phyloP scores from a whole-genome alignment of 2,113 vertebrate genomes.

The Xiphophorus hellerii region DNA sequence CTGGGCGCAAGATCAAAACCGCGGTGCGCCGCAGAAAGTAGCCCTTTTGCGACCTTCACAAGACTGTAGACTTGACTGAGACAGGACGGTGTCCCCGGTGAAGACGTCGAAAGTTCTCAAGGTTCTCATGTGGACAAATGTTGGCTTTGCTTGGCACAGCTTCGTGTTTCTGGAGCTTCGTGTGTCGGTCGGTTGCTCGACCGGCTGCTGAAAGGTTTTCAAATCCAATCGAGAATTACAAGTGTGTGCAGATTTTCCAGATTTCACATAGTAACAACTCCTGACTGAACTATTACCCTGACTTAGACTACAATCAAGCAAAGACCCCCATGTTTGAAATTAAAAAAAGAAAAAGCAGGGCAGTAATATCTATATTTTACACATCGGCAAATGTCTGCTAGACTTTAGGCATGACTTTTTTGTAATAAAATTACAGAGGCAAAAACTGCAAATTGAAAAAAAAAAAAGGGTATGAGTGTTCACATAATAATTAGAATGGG shows the following conservation, averaged over 20 bases:
- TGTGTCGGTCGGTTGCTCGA: constrained; percentile 22
- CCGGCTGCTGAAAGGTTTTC: constrained; percentile 44
- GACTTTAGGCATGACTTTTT: constrained; percentile 77
- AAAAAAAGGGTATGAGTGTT: constrained; percentile 56
- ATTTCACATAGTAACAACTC: constrained; percentile 28
- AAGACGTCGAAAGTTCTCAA: constrained; percentile 41
- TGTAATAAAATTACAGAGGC: constrained; percentile 70
- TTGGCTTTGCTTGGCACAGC: constrained; percentile 66
- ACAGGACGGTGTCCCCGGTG: constrained; percentile 45
- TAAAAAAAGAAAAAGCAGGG: constrained; percentile 32
- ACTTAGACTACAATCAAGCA: constrained; percentile 72
- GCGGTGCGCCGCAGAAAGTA: constrained; percentile 95
- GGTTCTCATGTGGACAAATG: constrained; percentile 40
- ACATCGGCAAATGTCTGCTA: constrained; percentile 75
- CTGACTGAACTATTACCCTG: constrained; percentile 51
- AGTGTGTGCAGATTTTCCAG: constrained; percentile 37
- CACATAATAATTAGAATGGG: constrained; percentile 63
- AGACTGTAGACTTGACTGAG: constrained; percentile 49
- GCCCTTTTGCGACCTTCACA: constrained; percentile 41
- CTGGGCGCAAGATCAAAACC: constrained; percentile 94
- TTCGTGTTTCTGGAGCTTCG: constrained; percentile 1
- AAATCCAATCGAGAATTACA: constrained; percentile 31
- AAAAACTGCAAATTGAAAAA: constrained; percentile 64
- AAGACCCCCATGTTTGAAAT: constrained; percentile 50
- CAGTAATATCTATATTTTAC: constrained; percentile 76